Conservation (phyloP, 2,888 invertebrate genomes). For the Augiades crinisus region DNA sequence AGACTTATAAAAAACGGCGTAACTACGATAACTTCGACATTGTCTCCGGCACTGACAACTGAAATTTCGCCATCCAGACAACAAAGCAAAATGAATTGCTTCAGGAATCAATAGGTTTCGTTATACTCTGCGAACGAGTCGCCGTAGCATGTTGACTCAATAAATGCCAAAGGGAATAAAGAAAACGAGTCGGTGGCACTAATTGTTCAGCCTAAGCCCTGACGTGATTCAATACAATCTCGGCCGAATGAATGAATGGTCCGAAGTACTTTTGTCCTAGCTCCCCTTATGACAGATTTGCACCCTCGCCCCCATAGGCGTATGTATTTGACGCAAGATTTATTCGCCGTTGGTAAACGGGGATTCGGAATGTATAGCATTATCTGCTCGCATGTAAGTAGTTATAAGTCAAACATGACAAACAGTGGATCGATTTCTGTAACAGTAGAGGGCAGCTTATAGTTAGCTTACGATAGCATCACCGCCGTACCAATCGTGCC, state of each 20-base stretch:
- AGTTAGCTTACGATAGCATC: no score
- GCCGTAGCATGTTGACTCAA: slow-evolving; percentile 16
- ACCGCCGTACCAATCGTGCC: no score
- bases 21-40: not conserved
- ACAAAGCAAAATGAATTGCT: slow-evolving; percentile 10
- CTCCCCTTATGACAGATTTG: slow-evolving; percentile 51
- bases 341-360: slow-evolving; percentile 39
- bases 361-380: slow-evolving; percentile 16
- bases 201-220: slow-evolving; percentile 52
- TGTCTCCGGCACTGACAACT: not conserved
- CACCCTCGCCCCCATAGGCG: slow-evolving; percentile 53
- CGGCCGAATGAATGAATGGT: slow-evolving; percentile 50
- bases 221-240: slow-evolving; percentile 49
- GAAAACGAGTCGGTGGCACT: slow-evolving; percentile 51
- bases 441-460: no score
- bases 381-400: slow-evolving; percentile 6
- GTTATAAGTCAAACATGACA: not conserved
- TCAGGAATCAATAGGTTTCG: slow-evolving; percentile 16
- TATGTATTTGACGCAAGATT: slow-evolving; percentile 65
- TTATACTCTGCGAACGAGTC: slow-evolving; percentile 1
- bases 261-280: slow-evolving; percentile 40
- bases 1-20: not conserved
- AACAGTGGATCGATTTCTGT: not conserved
- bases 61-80: slow-evolving; percentile 8
- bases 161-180: slow-evolving; percentile 26